A percentile compares a stretch with the other conserved stretches of the same genome.
Evolutionary conservation across 35 echinoderm and acorn worm species (phyloP).

Genomic region (Hemicentrotus pulcherrimus): DNA sequence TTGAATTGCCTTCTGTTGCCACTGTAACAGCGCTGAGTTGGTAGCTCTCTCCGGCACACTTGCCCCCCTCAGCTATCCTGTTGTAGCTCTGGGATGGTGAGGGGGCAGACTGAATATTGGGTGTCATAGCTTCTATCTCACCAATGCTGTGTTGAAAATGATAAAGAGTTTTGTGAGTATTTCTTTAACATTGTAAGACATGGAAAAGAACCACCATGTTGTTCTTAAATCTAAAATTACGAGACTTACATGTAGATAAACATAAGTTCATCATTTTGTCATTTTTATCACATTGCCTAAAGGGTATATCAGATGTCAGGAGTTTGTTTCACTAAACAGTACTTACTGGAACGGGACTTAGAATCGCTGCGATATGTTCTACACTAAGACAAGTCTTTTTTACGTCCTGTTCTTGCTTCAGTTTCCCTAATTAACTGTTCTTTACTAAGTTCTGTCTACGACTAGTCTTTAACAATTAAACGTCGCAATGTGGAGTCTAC

Average conservation of each 20-base stretch:
- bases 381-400: too few species aligned
- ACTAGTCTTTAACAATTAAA: too few species aligned
- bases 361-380: too few species aligned
- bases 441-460: too few species aligned
- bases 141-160: constrained; percentile 41
- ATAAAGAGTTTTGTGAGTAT: background rate
- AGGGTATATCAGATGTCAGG: too few species aligned
- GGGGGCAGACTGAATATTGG: constrained; percentile 43
- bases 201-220: background rate
- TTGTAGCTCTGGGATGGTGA: constrained; percentile 30
- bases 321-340: too few species aligned
- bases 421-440: too few species aligned
- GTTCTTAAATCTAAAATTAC: background rate
- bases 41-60: constrained; percentile 49
- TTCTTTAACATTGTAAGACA: background rate
- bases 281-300: too few species aligned
- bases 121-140: constrained; percentile 61
- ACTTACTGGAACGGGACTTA: too few species aligned
- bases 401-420: too few species aligned
- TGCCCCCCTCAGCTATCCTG: background rate
- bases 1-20: constrained; percentile 1
- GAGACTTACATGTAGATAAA: background rate
- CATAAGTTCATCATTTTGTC: too few species aligned
- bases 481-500: too few species aligned
- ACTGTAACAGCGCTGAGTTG: constrained; percentile 52